These are phyloP conservation scores for Phylloscopus trochilus DNA, from an alignment of 2,113 vertebrate genomes.

Conservation along the genomic window DNA sequence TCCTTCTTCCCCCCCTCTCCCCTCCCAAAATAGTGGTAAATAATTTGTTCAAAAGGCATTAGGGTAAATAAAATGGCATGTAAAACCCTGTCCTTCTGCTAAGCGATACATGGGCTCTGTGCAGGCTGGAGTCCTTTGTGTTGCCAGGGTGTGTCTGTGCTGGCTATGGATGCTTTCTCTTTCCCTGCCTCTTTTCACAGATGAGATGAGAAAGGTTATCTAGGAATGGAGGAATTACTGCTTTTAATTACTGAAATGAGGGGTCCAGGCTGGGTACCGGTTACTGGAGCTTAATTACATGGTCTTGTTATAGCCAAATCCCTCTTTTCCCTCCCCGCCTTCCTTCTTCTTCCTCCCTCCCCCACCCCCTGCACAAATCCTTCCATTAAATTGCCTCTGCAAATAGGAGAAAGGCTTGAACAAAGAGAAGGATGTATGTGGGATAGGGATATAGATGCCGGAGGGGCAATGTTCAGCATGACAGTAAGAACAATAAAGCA, in stretches of 20 bases:
- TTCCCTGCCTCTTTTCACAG: not conserved
- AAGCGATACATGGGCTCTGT: not conserved
- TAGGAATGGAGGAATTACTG: not conserved
- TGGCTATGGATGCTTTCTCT: conserved; percentile 21
- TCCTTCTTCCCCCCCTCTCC: accelerated
- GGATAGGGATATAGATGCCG: not conserved
- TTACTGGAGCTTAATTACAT: conserved; percentile 32
- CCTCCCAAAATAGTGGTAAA: not conserved
- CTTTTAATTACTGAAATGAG: conserved; percentile 15
- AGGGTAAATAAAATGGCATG: not conserved
- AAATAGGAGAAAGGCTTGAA: not conserved
- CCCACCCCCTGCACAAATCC: conserved; percentile 29
- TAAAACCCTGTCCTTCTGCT: not conserved
- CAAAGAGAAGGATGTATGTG: not conserved
- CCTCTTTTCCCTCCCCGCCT: not conserved
- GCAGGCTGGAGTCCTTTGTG: conserved; percentile 32
- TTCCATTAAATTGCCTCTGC: conserved; percentile 17
- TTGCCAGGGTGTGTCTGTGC: conserved; percentile 45
- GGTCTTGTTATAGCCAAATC: conserved; percentile 24
- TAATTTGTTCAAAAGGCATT: not conserved
- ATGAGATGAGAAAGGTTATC: not conserved
- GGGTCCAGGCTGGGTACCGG: not conserved
- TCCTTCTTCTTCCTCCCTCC: conserved; percentile 24
- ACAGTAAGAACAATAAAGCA: not conserved
- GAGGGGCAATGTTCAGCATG: not conserved